Percentiles rank a stretch among this genome's conserved stretches.
phyloP scores from a whole-genome alignment of 2,113 vertebrate species.

The Helogale parvula region DNA sequence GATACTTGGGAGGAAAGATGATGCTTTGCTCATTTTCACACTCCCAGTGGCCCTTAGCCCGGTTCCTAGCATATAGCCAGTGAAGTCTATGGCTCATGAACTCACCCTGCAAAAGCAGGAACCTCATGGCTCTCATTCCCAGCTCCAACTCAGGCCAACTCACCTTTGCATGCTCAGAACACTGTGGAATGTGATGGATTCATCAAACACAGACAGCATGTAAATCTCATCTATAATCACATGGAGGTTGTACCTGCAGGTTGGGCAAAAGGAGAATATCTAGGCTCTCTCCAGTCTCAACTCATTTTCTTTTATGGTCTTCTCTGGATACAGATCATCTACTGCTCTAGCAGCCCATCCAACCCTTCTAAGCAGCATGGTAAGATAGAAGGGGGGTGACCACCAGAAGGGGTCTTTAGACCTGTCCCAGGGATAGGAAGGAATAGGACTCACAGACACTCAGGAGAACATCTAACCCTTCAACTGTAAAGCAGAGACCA shows the following conservation, averaged over 20 bases:
- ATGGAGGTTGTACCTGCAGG: constrained; percentile 90
- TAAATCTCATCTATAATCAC: constrained; percentile 95
- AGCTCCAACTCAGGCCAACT: constrained; percentile 33
- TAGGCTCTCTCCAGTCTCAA: background rate
- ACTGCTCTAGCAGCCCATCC: background rate
- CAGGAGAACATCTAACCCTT: background rate
- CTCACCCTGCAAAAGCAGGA: background rate
- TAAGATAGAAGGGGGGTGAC: background rate
- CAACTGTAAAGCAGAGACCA: background rate
- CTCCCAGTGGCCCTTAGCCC: background rate
- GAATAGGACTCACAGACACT: background rate
- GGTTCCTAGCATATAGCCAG: background rate
- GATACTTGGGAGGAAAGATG: background rate
- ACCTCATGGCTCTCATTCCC: background rate
- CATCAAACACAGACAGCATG: constrained; percentile 95
- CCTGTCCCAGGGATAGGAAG: background rate
- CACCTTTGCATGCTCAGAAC: constrained; percentile 93
- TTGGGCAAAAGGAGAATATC: background rate
- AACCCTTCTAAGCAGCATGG: no score
- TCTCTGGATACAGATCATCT: background rate
- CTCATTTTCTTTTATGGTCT: background rate
- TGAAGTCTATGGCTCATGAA: background rate
- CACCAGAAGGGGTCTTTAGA: background rate
- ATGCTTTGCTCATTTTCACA: background rate
- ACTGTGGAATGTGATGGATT: constrained; percentile 90